Evolutionary conservation across 1,140 invertebrate genomes (phyloP).

Genomic region (Cyphomyrmex costatus): DNA sequence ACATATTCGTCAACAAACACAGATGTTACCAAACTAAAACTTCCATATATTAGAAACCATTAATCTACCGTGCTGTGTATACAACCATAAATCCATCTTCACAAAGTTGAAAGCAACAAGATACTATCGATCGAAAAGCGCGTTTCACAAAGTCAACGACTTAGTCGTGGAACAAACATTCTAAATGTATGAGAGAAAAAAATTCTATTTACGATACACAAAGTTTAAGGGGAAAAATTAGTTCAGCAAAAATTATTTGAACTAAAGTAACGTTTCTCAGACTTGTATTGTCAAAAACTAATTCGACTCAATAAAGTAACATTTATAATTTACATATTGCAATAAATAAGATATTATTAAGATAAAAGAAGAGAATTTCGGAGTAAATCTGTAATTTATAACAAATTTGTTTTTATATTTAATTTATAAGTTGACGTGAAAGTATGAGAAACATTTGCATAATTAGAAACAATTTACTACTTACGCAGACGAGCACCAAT

Average conservation of each 20-base stretch:
- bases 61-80: slow-evolving; percentile 72
- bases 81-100: slow-evolving; percentile 58
- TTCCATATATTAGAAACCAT: slow-evolving; percentile 41
- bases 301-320: not conserved
- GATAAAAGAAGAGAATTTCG: not conserved
- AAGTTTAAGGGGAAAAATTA: slow-evolving; percentile 47
- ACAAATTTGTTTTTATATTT: not conserved
- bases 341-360: not conserved
- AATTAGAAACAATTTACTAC: slow-evolving; percentile 62
- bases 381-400: not conserved
- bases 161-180: slow-evolving; percentile 55
- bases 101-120: slow-evolving; percentile 44
- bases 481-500: slow-evolving; percentile 75
- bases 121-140: slow-evolving; percentile 59
- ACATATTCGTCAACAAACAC: slow-evolving; percentile 53
- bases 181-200: slow-evolving; percentile 65
- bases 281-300: slow-evolving; percentile 44
- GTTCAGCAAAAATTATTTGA: slow-evolving; percentile 47
- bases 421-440: slow-evolving; percentile 4
- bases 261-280: slow-evolving; percentile 72
- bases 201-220: slow-evolving; percentile 62
- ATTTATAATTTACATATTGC: not conserved
- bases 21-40: slow-evolving; percentile 64
- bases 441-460: slow-evolving; percentile 70
- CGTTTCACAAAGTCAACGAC: slow-evolving; percentile 67